Evolutionary conservation across 2,888 invertebrate genomes (phyloP).

Genomic region (Trachelus troglodyta): DNA sequence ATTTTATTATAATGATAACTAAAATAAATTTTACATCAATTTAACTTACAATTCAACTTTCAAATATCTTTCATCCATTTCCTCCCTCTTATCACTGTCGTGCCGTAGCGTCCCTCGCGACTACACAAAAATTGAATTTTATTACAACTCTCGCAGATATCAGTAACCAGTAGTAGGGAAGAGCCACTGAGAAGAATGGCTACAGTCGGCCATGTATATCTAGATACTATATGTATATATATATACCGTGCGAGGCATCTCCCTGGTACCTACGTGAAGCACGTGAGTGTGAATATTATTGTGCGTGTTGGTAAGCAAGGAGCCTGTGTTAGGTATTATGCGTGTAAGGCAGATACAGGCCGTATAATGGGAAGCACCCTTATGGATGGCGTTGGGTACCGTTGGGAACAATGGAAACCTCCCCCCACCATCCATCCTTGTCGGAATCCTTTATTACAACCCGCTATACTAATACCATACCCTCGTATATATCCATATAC

Average conservation of each 20-base stretch:
- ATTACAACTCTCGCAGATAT: not conserved
- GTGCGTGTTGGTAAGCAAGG: not conserved
- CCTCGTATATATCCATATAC: conserved; percentile 32
- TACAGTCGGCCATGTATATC: conserved; percentile 36
- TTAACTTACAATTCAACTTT: not conserved
- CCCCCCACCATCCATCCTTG: conserved; percentile 57
- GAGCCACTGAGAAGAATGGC: conserved; percentile 44
- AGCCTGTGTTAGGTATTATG: conserved; percentile 18
- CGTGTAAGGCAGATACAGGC: conserved; percentile 45
- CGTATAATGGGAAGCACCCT: conserved; percentile 62
- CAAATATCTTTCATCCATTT: too few species aligned
- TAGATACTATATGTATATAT: conserved; percentile 23
- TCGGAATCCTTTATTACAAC: conserved; percentile 63
- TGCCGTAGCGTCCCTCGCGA: not conserved
- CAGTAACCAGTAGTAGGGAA: not conserved
- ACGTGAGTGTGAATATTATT: not conserved
- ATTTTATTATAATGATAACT: not conserved
- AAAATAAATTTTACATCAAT: not conserved
- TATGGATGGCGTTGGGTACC: conserved; percentile 59
- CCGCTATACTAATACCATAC: conserved; percentile 37
- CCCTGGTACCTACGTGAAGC: not conserved
- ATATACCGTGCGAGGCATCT: conserved; percentile 38
- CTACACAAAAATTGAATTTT: not conserved
- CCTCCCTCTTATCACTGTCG: not conserved
- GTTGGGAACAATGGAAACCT: conserved; percentile 59